Conservation (phyloP, 2,888 invertebrate genomes). For the Celastrina argiolus region DNA sequence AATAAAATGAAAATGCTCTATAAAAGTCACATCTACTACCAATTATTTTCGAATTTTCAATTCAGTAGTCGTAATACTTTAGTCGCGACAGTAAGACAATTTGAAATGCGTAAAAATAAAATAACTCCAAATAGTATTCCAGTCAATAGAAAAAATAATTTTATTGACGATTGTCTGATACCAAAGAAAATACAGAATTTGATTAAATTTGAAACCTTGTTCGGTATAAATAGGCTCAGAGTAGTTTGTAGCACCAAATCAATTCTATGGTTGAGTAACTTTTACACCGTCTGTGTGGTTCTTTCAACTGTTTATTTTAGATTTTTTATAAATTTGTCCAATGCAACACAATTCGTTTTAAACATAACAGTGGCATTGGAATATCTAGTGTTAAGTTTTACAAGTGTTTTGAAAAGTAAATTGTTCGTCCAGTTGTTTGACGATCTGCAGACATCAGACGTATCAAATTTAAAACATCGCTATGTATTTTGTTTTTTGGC, state of each 20-base stretch:
- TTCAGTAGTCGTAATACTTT: background rate
- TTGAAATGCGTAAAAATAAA: constrained; percentile 12
- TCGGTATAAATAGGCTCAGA: constrained; percentile 22
- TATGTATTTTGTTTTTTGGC: constrained; percentile 1
- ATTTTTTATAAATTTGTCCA: background rate
- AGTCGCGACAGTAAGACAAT: background rate
- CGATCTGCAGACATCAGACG: background rate
- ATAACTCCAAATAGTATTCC: background rate
- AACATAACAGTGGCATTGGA: constrained; percentile 4
- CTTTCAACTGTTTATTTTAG: background rate
- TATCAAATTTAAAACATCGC: background rate
- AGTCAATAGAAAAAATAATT: constrained; percentile 15
- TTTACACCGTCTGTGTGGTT: background rate
- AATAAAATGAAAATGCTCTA: background rate
- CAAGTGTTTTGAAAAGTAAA: background rate
- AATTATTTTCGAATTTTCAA: background rate
- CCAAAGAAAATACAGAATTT: constrained; percentile 22
- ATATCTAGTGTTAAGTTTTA: background rate
- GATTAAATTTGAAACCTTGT: constrained; percentile 20
- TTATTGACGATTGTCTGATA: background rate
- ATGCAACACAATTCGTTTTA: background rate
- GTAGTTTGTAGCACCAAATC: constrained; percentile 22
- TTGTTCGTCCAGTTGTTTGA: constrained; percentile 5
- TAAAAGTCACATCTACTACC: background rate
- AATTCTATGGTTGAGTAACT: constrained; percentile 1